phyloP scores from a whole-genome alignment of 2,888 invertebrate genomes.

The Pachydiplax longipennis region DNA sequence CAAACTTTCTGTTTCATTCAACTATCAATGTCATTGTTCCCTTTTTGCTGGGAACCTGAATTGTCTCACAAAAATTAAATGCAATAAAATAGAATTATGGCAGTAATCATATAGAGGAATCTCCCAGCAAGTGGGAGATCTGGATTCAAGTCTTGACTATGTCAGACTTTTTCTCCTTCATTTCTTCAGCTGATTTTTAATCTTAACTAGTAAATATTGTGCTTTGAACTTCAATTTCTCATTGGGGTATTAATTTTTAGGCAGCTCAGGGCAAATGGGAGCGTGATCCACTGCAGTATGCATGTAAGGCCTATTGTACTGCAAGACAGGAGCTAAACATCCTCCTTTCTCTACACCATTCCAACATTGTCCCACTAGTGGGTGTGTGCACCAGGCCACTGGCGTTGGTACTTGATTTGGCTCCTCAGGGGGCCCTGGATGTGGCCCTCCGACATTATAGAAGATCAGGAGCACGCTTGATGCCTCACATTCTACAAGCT shows the following conservation, averaged over 20 bases:
- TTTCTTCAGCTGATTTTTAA: no score
- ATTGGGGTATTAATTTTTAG: constrained; percentile 55
- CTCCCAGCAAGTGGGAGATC: no score
- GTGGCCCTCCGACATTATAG: constrained; percentile 83
- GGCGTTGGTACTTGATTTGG: constrained; percentile 86
- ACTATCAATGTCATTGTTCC: no score
- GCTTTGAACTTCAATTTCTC: no score
- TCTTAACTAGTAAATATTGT: no score
- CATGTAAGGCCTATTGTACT: constrained; percentile 95
- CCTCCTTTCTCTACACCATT: constrained; percentile 82
- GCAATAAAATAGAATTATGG: no score
- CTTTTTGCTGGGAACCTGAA: no score
- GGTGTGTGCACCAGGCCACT: constrained; percentile 91
- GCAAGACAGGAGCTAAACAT: constrained; percentile 94
- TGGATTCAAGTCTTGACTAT: no score
- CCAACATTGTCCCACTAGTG: constrained; percentile 90
- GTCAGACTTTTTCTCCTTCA: no score
- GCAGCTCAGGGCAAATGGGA: constrained; percentile 90
- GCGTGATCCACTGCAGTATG: constrained; percentile 88
- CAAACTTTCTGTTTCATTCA: no score
- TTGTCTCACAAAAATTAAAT: no score
- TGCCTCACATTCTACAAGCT: constrained; percentile 81
- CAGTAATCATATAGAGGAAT: no score
- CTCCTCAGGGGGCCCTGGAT: constrained; percentile 92
- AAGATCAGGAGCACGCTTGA: constrained; percentile 82